These are phyloP conservation scores for Hemichromis elongatus DNA, from an alignment of 2,113 vertebrate species.

Conservation along the genomic window DNA sequence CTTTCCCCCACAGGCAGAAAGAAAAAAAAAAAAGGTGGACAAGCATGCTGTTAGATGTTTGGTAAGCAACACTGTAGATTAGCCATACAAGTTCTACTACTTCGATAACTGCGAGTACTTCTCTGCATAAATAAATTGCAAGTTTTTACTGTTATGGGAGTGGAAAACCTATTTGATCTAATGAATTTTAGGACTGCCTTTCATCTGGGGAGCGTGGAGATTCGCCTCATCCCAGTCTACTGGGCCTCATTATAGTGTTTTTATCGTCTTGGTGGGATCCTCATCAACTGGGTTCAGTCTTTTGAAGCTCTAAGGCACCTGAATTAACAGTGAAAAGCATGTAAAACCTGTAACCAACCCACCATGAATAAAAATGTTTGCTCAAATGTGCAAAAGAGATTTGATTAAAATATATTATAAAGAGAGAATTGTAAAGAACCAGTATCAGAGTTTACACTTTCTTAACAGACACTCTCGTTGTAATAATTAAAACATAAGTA, in stretches of 20 bases:
- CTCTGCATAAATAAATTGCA: neutral
- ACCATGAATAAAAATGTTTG: neutral
- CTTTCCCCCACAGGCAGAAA: neutral
- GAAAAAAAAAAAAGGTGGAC: neutral
- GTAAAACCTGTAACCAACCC: neutral
- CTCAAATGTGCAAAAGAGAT: neutral
- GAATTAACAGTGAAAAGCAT: neutral
- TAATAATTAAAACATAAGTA: constrained; percentile 47
- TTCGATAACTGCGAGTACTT: neutral
- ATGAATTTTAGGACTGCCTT: neutral
- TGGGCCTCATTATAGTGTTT: neutral
- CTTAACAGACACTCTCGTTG: constrained; percentile 15
- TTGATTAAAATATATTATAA: constrained; percentile 35
- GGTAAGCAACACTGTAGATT: neutral
- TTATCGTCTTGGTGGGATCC: neutral
- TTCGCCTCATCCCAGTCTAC: neutral
- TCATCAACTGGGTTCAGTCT: neutral
- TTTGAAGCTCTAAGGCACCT: neutral
- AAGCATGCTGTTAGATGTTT: neutral
- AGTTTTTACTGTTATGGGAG: neutral
- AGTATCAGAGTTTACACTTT: constrained; percentile 10
- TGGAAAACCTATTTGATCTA: neutral
- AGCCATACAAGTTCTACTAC: neutral
- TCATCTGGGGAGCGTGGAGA: neutral
- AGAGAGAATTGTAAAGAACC: too few species aligned